A percentile compares a stretch with the other conserved stretches of the same genome.
Evolutionary conservation across 2,888 invertebrate species (phyloP).

Genomic region (Cataglyphis livida): DNA sequence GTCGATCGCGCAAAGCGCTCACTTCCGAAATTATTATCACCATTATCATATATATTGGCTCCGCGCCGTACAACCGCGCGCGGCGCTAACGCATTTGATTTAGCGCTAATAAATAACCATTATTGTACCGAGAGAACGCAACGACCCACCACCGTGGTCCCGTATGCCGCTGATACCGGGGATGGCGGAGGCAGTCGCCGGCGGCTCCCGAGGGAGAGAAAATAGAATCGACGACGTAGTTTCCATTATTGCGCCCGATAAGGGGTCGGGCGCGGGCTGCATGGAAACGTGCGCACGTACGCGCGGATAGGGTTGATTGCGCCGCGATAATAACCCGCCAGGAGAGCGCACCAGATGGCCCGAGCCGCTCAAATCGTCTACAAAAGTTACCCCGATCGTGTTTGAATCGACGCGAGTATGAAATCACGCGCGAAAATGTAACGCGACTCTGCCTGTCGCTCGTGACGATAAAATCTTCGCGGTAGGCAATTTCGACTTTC

Average conservation of each 20-base stretch:
- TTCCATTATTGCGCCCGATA: slow-evolving; percentile 83
- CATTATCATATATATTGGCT: slow-evolving; percentile 85
- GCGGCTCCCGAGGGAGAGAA: slow-evolving; percentile 82
- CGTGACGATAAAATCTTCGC: neutral
- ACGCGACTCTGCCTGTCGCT: neutral
- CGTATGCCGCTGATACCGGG: slow-evolving; percentile 58
- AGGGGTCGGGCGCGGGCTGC: slow-evolving; percentile 75
- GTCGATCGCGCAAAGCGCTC: slow-evolving; percentile 75
- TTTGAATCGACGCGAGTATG: neutral
- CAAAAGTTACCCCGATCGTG: slow-evolving; percentile 35
- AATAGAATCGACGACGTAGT: slow-evolving; percentile 85
- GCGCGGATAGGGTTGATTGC: slow-evolving; percentile 80
- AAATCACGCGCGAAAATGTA: neutral
- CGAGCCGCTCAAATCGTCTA: slow-evolving; percentile 57
- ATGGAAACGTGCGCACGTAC: slow-evolving; percentile 60
- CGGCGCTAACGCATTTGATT: slow-evolving; percentile 84
- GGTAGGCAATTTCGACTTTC: neutral
- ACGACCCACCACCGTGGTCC: slow-evolving; percentile 57
- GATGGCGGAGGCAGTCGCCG: slow-evolving; percentile 73
- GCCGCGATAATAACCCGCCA: slow-evolving; percentile 78
- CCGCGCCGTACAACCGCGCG: slow-evolving; percentile 60
- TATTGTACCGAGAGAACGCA: slow-evolving; percentile 80
- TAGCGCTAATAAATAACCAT: slow-evolving; percentile 85
- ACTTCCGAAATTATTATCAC: slow-evolving; percentile 83
- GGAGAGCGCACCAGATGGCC: slow-evolving; percentile 74